Base-by-base conservation (phyloP, 1,140 invertebrate genomes). In the Steinernema khuongi region DNA sequence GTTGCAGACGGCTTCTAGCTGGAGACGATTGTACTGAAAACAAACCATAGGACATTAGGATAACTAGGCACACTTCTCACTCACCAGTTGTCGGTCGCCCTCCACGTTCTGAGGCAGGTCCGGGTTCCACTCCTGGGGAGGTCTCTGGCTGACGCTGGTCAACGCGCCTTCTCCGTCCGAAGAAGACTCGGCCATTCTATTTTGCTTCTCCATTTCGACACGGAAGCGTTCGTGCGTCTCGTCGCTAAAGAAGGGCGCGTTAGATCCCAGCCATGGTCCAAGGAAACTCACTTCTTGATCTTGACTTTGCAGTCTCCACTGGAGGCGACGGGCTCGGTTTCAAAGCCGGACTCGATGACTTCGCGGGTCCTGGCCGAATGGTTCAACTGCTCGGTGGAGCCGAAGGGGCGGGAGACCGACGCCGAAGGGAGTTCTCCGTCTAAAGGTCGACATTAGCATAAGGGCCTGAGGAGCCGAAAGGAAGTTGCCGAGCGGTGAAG, bases 101-200 rank as follows among this genome's bases (percentile, higher is more conserved):
- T n/a, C n/a, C n/a, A n/a, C n/a, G n/a, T n/a, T n/a, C n/a, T n/a
- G n/a, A n/a, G n/a, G n/a, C n/a, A n/a, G n/a, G n/a, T n/a, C n/a
- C n/a, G n/a, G n/a, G n/a, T n/a, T n/a, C n/a, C n/a, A n/a, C n/a
- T n/a, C n/a, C n/a, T n/a, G n/a, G n/a, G n/a, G n/a, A n/a, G n/a
- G 50, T 7, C 50, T 14, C 26, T 60, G 50, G 19, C 50, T 60
- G 50, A 60, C 50, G 50, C 50, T 60, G 14, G 50, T 60, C 50
- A 60, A n/a, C 26, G 50, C 50, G 50, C 50, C 50, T 60, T 60
- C 50, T 14, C 50, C 50, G 26, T 60, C 50, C 50, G 50, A 60
- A 7, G 50, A 60, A 7, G 50, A 60, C 26, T 60, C 50, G 11
- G 26, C 4, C 14, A 60, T 60, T 60, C 26, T 2, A 7, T 22